Base-by-base conservation (phyloP, 2,888 invertebrate species). In the Dicranocentrus wangi region DNA sequence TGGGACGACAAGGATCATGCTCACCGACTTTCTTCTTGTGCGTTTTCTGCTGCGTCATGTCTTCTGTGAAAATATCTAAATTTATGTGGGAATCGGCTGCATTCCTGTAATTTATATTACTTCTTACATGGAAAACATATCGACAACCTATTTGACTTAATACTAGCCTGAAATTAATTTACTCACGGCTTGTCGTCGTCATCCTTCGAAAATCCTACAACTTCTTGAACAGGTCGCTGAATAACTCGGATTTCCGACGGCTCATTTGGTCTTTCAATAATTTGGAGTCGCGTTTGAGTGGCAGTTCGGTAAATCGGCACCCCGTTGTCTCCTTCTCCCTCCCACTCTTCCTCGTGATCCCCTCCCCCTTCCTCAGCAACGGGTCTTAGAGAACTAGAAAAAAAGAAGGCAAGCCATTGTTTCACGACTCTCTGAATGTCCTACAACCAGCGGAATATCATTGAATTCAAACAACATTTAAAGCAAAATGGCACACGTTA, bases 221-320 rank as follows among this genome's bases (percentile, higher is more conserved):
- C 13, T 51, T 63, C 79, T 27, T 70, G 55, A 15, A 71, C 78
- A 15, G 78, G 78, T 19, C 19, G 51, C 32, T 79, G 70, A 13
- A 71, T 42, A 27, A 79, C 71, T 15, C 42, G 32, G 15, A 79
- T 25, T 21, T 71, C 53, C 1, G 51, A 25, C 5, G 63, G 42
- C 25, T 79, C 58, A 27, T 79, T 39, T 1, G 63, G 53, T 32
- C 47, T 51, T 17, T 79, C 79, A 21, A 79, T 51, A 19, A 79
- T 65, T 63, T 61, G 3, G 1, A 79, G n/a, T 15, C 17, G 13
- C 1, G 79, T 79, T 27, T 71, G 71, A 1, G 79, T 79, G 19
- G 43, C 27, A n/a, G 58, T 43, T 28, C 68, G 23, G 23, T 53
- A 65, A n/a, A 73, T 39, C 3, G 73, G 73, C 0, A 72, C 39